Percentiles rank a stretch among this genome's conserved stretches.
These are phyloP conservation scores for Drosophila pandora DNA, from an alignment of 1,140 invertebrate genomes.

Conservation along the genomic window DNA sequence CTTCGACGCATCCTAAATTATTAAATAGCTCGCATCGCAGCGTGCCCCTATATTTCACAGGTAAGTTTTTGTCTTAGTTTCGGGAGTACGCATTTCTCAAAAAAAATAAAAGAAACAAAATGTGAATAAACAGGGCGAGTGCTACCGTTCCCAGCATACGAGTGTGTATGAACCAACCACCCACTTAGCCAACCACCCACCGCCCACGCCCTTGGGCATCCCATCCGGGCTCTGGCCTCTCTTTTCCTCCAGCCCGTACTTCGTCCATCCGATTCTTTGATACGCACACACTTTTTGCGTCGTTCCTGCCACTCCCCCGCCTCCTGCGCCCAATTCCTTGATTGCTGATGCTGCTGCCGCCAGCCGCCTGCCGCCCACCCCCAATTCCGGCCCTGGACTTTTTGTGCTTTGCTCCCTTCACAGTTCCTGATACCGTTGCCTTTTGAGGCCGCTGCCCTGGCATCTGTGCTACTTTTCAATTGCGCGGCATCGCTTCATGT, in stretches of 20 bases:
- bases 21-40: conserved; percentile 54
- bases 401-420: conserved; percentile 10
- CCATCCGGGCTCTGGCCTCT: conserved; percentile 5
- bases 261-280: conserved; percentile 30
- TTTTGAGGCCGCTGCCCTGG: conserved; percentile 45
- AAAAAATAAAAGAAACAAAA: conserved; percentile 38
- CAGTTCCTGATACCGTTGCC: conserved; percentile 55
- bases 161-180: conserved; percentile 2
- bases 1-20: conserved; percentile 54
- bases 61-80: conserved; percentile 72
- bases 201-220: conserved; percentile 57
- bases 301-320: conserved; percentile 26
- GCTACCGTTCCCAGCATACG: conserved; percentile 45
- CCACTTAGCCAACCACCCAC: conserved; percentile 28
- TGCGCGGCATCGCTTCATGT: conserved; percentile 73
- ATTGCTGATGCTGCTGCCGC: conserved; percentile 48
- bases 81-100: conserved; percentile 42
- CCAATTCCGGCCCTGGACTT: conserved; percentile 27
- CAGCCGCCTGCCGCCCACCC: conserved; percentile 30
- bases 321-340: conserved; percentile 9
- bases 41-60: conserved; percentile 68
- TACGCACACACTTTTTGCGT: conserved; percentile 74
- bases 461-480: conserved; percentile 77
- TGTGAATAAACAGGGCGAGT: conserved; percentile 17
- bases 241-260: neutral